phyloP scores from a whole-genome alignment of 2,113 vertebrate genomes.

The Cariama cristata region DNA sequence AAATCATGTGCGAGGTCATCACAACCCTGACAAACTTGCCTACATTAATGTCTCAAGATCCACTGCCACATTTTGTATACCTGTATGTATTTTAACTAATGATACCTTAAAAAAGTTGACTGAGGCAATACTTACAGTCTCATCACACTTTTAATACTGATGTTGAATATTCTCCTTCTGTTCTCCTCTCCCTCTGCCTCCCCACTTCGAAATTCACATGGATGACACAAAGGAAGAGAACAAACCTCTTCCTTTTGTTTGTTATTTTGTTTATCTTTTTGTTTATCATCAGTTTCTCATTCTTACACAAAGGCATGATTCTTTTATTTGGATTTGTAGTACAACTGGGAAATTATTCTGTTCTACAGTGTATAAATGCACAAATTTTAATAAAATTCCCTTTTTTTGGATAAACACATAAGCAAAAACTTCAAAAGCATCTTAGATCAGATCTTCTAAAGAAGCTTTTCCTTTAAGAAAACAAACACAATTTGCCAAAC shows the following conservation, averaged over 20 bases:
- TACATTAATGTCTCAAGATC: neutral
- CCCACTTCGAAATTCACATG: neutral
- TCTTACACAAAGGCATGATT: neutral
- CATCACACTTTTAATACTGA: neutral
- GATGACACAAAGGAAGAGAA: neutral
- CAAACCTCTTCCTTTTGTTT: neutral
- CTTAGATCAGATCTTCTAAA: neutral
- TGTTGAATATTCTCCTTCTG: neutral
- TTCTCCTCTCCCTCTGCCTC: fast-evolving
- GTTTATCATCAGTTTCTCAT: neutral
- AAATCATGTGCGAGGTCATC: neutral
- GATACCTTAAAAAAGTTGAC: neutral
- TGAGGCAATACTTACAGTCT: neutral
- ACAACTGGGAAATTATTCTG: neutral
- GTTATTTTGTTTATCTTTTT: neutral
- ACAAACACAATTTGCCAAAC: neutral
- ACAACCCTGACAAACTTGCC: neutral
- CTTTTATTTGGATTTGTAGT: neutral
- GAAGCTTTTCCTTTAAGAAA: neutral
- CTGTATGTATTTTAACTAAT: neutral
- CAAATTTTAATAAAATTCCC: neutral
- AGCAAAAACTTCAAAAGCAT: neutral
- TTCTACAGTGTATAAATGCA: neutral
- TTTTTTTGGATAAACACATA: neutral
- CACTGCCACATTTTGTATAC: neutral